Conservation (phyloP, 2,888 invertebrate species). For the Nymphalis c-album region DNA sequence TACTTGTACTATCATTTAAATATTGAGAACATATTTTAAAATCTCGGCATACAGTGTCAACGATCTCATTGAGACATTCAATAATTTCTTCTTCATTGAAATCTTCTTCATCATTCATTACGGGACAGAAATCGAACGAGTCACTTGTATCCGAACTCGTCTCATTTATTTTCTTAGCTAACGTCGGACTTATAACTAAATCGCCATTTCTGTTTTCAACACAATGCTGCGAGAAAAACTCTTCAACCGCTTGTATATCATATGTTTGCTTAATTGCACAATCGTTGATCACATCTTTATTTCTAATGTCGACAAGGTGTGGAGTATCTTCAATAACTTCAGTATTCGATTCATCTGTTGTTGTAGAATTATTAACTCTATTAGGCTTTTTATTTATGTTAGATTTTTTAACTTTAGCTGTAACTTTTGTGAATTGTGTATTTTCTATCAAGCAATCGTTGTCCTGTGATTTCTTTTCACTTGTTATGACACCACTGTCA, state of each 20-base stretch:
- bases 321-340: constrained; percentile 55
- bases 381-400: constrained; percentile 9
- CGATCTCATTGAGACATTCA: constrained; percentile 58
- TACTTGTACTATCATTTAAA: constrained; percentile 40
- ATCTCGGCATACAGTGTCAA: constrained; percentile 61
- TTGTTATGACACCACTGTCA: background rate
- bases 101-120: constrained; percentile 36
- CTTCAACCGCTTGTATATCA: constrained; percentile 51
- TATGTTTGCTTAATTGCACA: constrained; percentile 11
- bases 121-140: constrained; percentile 46
- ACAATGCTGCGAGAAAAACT: constrained; percentile 60
- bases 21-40: constrained; percentile 54
- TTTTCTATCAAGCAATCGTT: background rate
- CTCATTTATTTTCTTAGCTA: constrained; percentile 62
- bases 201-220: constrained; percentile 47
- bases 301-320: constrained; percentile 47
- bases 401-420: background rate
- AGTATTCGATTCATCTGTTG: constrained; percentile 59
- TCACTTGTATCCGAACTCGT: constrained; percentile 58
- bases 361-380: constrained; percentile 47
- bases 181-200: constrained; percentile 55
- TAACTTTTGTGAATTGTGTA: background rate
- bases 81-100: constrained; percentile 50
- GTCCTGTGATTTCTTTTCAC: constrained; percentile 7
- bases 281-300: constrained; percentile 26